Conservation (phyloP, 2,797 vertebrate species). For the Argya squamiceps region DNA sequence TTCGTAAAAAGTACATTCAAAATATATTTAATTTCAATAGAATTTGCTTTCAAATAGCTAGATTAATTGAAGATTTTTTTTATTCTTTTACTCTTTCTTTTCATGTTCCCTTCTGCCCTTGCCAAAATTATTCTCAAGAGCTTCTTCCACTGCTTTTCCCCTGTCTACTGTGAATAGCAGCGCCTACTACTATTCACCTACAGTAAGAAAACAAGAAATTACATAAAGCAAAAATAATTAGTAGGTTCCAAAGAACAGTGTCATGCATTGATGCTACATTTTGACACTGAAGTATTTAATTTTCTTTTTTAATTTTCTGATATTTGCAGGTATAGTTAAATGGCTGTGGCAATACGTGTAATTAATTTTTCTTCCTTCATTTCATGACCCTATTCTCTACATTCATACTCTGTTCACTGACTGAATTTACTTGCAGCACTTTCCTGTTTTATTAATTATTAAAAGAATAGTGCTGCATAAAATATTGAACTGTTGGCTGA, state of each 20-base stretch:
- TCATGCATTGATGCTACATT: background rate
- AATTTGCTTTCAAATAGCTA: background rate
- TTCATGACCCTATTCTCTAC: slow-evolving; percentile 40
- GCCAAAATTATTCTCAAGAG: background rate
- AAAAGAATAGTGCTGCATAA: slow-evolving; percentile 69
- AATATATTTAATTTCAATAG: background rate
- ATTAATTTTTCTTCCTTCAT: slow-evolving; percentile 63
- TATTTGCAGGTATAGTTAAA: slow-evolving; percentile 62
- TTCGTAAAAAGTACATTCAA: background rate
- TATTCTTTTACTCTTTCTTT: background rate
- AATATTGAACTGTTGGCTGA: slow-evolving; percentile 69
- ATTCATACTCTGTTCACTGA: background rate
- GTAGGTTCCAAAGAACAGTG: background rate
- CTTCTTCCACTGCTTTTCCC: background rate
- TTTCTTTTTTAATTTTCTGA: slow-evolving; percentile 45
- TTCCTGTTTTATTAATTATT: slow-evolving; percentile 71
- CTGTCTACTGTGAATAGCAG: background rate
- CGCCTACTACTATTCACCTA: background rate
- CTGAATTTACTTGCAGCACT: slow-evolving; percentile 58
- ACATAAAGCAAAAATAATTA: background rate
- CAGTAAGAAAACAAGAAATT: background rate
- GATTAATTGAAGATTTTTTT: background rate
- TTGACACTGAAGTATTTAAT: slow-evolving; percentile 11
- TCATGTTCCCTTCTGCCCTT: background rate
- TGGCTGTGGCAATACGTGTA: background rate